Evolutionary conservation across 35 echinoderm and acorn worm species (phyloP).

Genomic region (Lytechinus pictus): DNA sequence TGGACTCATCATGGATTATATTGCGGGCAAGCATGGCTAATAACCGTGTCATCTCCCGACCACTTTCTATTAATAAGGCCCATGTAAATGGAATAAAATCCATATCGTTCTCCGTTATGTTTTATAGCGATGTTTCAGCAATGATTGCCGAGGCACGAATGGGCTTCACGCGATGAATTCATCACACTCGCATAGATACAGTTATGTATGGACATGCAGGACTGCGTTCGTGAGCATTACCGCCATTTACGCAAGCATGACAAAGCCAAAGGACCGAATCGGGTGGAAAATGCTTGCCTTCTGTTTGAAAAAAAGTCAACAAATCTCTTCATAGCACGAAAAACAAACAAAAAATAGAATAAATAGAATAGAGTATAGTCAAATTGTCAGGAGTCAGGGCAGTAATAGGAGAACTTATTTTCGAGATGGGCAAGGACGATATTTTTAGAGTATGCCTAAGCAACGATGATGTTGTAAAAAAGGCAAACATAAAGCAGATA

Average conservation of each 20-base stretch:
- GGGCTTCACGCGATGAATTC: background rate
- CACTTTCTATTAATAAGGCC: conserved; percentile 17
- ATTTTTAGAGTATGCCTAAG: background rate
- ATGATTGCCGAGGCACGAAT: background rate
- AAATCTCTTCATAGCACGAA: background rate
- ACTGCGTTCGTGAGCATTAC: background rate
- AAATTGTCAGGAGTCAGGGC: background rate
- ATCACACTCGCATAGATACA: background rate
- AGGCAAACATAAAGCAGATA: no score
- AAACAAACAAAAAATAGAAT: background rate
- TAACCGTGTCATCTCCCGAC: background rate
- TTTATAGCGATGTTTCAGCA: background rate
- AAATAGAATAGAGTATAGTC: background rate
- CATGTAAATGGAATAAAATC: conserved; percentile 26
- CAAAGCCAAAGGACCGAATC: background rate
- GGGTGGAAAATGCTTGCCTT: background rate
- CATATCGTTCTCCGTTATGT: conserved; percentile 20
- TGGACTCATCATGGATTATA: background rate
- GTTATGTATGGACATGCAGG: conserved; percentile 4
- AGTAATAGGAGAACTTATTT: background rate
- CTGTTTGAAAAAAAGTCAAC: background rate
- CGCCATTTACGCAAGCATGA: background rate
- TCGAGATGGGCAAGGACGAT: background rate
- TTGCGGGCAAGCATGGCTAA: background rate
- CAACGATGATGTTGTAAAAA: background rate